Evolutionary conservation across 1,140 invertebrate species (phyloP).

Genomic region (Pseudomyrmex dendroicus): DNA sequence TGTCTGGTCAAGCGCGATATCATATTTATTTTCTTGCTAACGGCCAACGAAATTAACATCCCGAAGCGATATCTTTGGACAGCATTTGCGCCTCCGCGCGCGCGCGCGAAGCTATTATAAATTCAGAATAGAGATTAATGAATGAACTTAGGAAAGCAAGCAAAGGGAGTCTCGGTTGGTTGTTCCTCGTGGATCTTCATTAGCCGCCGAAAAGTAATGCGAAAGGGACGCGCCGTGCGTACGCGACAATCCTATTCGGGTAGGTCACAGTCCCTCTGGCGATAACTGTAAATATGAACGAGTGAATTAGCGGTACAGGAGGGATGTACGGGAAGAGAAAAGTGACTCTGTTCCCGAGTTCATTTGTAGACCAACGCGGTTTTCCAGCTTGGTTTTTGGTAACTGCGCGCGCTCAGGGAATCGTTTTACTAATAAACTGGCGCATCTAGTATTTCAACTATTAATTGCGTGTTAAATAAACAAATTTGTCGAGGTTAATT

Average conservation of each 20-base stretch:
- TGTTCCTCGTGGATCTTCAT: constrained; percentile 43
- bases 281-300: constrained; percentile 52
- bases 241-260: constrained; percentile 57
- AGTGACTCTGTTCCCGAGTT: constrained; percentile 9
- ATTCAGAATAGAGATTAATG: constrained; percentile 45
- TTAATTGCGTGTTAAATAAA: neutral
- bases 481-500: neutral
- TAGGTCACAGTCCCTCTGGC: constrained; percentile 46
- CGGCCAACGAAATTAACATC: constrained; percentile 8
- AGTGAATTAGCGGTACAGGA: constrained; percentile 7
- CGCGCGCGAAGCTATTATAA: constrained; percentile 17
- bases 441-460: neutral
- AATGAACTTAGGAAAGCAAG: constrained; percentile 46
- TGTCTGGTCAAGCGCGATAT: neutral
- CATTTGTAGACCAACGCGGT: neutral
- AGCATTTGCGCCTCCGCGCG: neutral
- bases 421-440: neutral
- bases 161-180: constrained; percentile 26
- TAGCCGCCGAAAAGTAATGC: constrained; percentile 48
- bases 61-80: neutral
- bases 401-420: no score
- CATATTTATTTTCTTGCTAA: constrained; percentile 16
- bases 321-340: constrained; percentile 12
- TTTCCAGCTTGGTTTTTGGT: no score
- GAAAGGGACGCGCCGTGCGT: constrained; percentile 51